phyloP scores from a whole-genome alignment of 2,888 invertebrate genomes.

The Nudaria mundana region DNA sequence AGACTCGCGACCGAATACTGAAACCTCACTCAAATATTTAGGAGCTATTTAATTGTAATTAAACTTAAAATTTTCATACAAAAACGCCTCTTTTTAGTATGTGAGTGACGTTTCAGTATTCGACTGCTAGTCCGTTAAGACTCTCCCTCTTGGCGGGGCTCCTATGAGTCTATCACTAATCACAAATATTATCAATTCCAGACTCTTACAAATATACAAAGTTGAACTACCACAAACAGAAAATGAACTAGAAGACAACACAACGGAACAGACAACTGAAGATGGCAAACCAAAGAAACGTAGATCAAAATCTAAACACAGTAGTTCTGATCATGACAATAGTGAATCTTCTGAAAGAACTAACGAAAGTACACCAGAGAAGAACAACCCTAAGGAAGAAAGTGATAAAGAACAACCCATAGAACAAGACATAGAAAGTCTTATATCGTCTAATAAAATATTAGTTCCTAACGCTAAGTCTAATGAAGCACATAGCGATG shows the following conservation, averaged over 20 bases:
- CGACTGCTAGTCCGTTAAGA: no score
- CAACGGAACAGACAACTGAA: slow-evolving; percentile 41
- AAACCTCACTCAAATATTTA: no score
- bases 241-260: slow-evolving; percentile 56
- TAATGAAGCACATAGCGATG: slow-evolving; percentile 52
- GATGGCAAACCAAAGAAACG: slow-evolving; percentile 65
- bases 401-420: slow-evolving; percentile 36
- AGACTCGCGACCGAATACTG: no score
- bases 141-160: no score
- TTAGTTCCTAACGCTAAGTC: slow-evolving; percentile 62
- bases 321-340: slow-evolving; percentile 65
- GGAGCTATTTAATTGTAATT: no score
- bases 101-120: no score
- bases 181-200: slow-evolving; percentile 43
- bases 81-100: no score
- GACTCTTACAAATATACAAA: slow-evolving; percentile 88
- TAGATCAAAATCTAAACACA: slow-evolving; percentile 62
- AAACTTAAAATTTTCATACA: no score
- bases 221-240: slow-evolving; percentile 83
- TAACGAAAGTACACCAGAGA: slow-evolving; percentile 61
- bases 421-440: slow-evolving; percentile 75
- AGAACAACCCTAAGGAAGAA: slow-evolving; percentile 45
- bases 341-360: slow-evolving; percentile 63
- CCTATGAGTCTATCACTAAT: not conserved
- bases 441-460: slow-evolving; percentile 76